Evolutionary conservation across 2,797 vertebrate genomes (phyloP).

Genomic region (Geotrypetes seraphini): DNA sequence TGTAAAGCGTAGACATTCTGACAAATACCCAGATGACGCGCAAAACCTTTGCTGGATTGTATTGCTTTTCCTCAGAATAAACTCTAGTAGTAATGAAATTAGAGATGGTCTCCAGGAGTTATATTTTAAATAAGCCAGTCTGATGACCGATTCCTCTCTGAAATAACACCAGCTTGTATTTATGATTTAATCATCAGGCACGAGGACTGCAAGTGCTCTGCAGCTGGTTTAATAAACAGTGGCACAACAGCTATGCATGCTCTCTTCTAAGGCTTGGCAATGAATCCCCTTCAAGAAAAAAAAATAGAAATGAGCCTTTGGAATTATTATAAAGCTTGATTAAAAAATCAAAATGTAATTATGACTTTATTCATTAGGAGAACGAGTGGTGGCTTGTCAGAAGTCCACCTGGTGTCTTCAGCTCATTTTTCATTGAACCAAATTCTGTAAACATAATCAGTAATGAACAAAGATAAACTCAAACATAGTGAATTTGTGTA

Average conservation of each 20-base stretch:
- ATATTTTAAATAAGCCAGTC: constrained; percentile 1
- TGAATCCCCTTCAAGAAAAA: too few species aligned
- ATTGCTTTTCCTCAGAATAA: not conserved
- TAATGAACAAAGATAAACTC: too few species aligned
- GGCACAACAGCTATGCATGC: constrained; percentile 8
- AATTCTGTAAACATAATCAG: too few species aligned
- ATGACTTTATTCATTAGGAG: too few species aligned
- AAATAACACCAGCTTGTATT: constrained; percentile 16
- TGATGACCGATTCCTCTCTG: not conserved
- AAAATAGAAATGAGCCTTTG: too few species aligned
- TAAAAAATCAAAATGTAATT: too few species aligned
- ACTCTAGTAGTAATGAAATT: not conserved
- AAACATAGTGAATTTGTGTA: too few species aligned
- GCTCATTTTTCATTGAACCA: too few species aligned
- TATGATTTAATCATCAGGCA: not conserved
- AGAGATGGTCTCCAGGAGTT: not conserved
- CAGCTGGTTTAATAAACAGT: constrained; percentile 7
- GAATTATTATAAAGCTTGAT: too few species aligned
- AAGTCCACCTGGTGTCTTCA: too few species aligned
- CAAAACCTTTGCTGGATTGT: not conserved
- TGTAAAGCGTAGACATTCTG: not conserved
- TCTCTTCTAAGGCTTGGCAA: not conserved
- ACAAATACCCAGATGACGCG: not conserved
- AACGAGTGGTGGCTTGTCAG: too few species aligned
- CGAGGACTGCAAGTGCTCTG: constrained; percentile 3